Evolutionary conservation across 2,888 invertebrate species (phyloP), one percentile per base, ranked within the genome.

Genomic region (Neocrepidodera transversa): DNA sequence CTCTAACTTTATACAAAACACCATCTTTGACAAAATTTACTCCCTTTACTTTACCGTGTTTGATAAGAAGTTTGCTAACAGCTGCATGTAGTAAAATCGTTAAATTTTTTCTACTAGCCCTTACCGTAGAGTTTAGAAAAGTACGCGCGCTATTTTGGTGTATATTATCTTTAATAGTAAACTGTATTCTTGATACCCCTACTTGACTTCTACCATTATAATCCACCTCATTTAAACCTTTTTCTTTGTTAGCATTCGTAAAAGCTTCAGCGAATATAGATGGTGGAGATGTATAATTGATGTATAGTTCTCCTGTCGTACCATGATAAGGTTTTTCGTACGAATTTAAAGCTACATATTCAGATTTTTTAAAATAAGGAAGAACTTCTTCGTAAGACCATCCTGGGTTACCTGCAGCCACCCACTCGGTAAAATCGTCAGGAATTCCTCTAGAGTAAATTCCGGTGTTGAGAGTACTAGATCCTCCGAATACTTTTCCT

Each of bases 401-500:
- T n/a, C n/a, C n/a, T 0, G 81, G 76, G 72, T 89, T 90, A 0
- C 90, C 92, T 73, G 86, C 73, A 0, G 77, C 78, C 18, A 83
- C 84, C 92, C 92, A 93, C 1, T 81, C 78, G 68, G 92, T 87
- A 71, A 88, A 93, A 71, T 92, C 91, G 0, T 18, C 14, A 11
- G 16, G 38, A n/a, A 85, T 82, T 8, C 89, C 90, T 58, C 89
- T 80, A 0, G 88, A 88, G 66, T 89, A 89, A 71, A 88, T 87
- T 91, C 92, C 90, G 69, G 87, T 88, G 73, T 92, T 92, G 2
- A 92, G 78, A 0, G 88, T 87, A 65, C 89, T 89, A 2, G 87
- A 87, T 1, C 92, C 93, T 5, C 92, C 92, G 73, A 93, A 84
- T 0, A 90, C 90, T 74, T 89, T 91, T 3, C 92, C 92, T 43